Conservation (phyloP, 2,797 vertebrate genomes). For the Astyanax mexicanus region DNA sequence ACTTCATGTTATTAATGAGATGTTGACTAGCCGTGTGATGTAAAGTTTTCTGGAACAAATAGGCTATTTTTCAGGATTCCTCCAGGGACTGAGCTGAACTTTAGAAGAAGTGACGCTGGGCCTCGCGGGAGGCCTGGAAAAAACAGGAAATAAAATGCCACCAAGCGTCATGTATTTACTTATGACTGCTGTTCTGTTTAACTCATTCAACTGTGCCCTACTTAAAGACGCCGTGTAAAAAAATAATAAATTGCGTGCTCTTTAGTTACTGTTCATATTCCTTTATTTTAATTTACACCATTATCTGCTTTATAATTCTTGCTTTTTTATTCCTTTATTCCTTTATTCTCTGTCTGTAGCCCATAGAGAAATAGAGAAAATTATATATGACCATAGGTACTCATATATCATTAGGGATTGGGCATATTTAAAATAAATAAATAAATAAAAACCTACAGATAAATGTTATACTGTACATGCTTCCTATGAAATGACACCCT, state of each 20-base stretch:
- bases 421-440: no score
- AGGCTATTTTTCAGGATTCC: constrained; percentile 21
- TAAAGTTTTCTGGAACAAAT: constrained; percentile 39
- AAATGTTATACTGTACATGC: no score
- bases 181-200: constrained; percentile 38
- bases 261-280: background rate
- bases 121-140: constrained; percentile 31
- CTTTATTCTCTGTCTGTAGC: no score
- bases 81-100: constrained; percentile 48
- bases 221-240: constrained; percentile 12
- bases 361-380: no score
- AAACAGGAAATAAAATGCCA: constrained; percentile 40
- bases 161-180: constrained; percentile 36
- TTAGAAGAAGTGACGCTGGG: constrained; percentile 41
- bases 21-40: constrained; percentile 27
- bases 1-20: constrained; percentile 42
- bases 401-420: no score
- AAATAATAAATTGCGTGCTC: constrained; percentile 14
- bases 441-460: no score
- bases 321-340: no score
- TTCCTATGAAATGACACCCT: no score
- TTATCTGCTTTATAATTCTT: background rate
- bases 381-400: no score
- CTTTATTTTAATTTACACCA: background rate
- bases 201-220: constrained; percentile 50